Conservation (phyloP, 92 coral and sea anemone genomes). For the Porites cylindrica region DNA sequence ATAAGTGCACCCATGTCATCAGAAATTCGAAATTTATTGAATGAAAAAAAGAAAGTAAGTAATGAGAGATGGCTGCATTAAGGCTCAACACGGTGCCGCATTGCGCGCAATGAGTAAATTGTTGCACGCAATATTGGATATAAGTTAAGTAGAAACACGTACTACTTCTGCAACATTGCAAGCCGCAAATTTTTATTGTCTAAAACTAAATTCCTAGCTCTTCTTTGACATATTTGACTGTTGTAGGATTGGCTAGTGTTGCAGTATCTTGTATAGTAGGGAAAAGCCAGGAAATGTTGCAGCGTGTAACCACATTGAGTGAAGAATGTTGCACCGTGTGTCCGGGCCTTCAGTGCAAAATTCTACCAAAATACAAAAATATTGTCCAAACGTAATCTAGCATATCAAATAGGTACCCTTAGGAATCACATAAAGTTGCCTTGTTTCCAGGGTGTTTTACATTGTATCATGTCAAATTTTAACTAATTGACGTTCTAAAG, state of each 20-base stretch:
- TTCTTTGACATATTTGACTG: too few species aligned
- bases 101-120: too few species aligned
- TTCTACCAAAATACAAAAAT: slow-evolving; percentile 1
- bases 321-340: slow-evolving; percentile 12
- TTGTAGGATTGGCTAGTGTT: too few species aligned
- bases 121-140: too few species aligned
- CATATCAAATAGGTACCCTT: slow-evolving; percentile 10
- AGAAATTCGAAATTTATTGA: slow-evolving; percentile 5
- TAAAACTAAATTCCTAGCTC: neutral
- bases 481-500: neutral
- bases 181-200: too few species aligned
- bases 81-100: neutral
- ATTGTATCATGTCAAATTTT: neutral
- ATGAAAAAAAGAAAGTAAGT: neutral
- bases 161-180: too few species aligned
- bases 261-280: neutral
- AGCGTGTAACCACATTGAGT: slow-evolving; percentile 12
- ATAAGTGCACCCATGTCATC: neutral
- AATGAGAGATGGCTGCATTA: neutral
- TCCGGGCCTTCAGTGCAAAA: slow-evolving; percentile 13
- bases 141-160: too few species aligned
- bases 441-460: neutral
- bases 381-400: slow-evolving; percentile 4
- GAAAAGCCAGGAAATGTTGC: slow-evolving; percentile 12
- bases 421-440: slow-evolving; percentile 8